A percentile compares a stretch with the other conserved stretches of the same genome.
Conservation (phyloP, 2,888 invertebrate species). For the Dryobotodes eremita region DNA sequence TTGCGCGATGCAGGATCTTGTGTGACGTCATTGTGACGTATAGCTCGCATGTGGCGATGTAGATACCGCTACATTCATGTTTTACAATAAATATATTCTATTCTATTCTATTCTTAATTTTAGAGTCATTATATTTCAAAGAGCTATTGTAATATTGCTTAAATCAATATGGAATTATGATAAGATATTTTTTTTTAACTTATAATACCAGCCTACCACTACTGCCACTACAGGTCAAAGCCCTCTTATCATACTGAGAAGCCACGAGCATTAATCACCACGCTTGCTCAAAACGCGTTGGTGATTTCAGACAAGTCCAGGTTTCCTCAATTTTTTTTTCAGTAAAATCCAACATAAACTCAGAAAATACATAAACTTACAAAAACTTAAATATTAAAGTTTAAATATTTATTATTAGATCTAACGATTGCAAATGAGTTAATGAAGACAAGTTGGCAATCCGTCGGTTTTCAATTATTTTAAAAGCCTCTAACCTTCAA, state of each 20-base stretch:
- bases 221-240: neutral
- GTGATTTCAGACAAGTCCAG: neutral
- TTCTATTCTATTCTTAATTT: too few relatives aligned
- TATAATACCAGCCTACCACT: neutral
- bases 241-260: neutral
- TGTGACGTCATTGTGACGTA: too few relatives aligned
- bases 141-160: too few relatives aligned
- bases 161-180: neutral
- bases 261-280: neutral
- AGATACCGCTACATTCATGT: too few relatives aligned
- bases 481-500: slow-evolving; percentile 26
- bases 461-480: slow-evolving; percentile 12
- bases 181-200: neutral
- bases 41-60: too few relatives aligned
- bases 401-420: neutral
- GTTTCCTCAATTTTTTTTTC: too few relatives aligned
- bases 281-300: neutral
- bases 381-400: neutral
- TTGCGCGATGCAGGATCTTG: too few relatives aligned
- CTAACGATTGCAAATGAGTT: neutral
- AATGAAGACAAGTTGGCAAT: slow-evolving; percentile 9
- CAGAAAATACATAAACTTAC: neutral
- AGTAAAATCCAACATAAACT: neutral
- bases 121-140: neutral
- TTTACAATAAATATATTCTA: too few relatives aligned